Base-by-base conservation (phyloP, 2,888 invertebrate genomes). In the Morpho achilles region DNA sequence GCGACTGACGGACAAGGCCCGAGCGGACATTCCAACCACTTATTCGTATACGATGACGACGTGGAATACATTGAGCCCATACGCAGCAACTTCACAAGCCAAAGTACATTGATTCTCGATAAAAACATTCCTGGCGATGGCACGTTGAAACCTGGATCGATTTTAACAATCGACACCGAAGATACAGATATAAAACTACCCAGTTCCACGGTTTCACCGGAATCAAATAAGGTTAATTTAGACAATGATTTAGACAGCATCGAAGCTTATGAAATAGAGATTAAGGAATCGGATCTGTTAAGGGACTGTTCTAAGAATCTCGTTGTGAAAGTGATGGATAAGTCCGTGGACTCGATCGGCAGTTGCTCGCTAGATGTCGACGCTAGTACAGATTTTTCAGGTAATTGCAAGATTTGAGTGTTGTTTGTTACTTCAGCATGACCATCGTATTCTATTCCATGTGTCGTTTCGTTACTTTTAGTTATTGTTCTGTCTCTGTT, bases 331-430 rank as follows among this genome's bases (percentile, higher is more conserved):
- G 89, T 88, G 63, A 95, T 95, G 95, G 95, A 95, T 87, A 93
- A 93, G 70, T 95, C 95, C 39, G 93, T 95, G 85, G 96, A 96
- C 84, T 96, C 96, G 58, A 96, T 96, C 74, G 96, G 96, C 73
- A 95, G 95, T 89, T 96, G 96, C 87, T 96, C 96, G 69, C 91
- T 96, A 75, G 96, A 96, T 84, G 95, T 95, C 82, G 96, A 96
- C 76, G 94, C 94, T 59, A 93, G 94, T 75, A 93, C 93, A 62
- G 94, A 94, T 75, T 92, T 94, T 75, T 93, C 94, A 94, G 94
- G 94, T 94, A 94, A 71, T 75, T 50, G 60, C 41, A 48, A 47
- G 60, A 32, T 32, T 32, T 32, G 32, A 32, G 32, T 32, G 32
- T 32, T 32, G 58, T 60, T 58, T 58, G 50, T 57, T 60, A 41